Evolutionary conservation across 2,797 vertebrate genomes (phyloP).

Genomic region (Myotis daubentonii): DNA sequence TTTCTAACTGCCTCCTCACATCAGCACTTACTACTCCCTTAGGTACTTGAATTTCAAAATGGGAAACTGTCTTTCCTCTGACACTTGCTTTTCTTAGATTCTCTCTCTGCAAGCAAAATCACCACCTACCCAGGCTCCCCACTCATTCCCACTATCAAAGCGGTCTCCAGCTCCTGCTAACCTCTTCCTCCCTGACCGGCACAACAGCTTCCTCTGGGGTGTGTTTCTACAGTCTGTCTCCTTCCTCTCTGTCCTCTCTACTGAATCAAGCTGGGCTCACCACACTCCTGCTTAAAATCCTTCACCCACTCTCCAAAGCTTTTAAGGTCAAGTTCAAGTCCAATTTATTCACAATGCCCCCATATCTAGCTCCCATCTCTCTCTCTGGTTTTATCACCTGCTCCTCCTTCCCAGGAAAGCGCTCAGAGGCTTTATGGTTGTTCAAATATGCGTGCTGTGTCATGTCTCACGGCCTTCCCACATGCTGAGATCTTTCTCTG

Average conservation of each 20-base stretch:
- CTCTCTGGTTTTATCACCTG: slow-evolving; percentile 1
- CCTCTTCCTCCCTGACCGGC: neutral
- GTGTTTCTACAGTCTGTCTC: neutral
- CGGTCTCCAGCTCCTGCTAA: neutral
- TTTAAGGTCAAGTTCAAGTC: slow-evolving; percentile 16
- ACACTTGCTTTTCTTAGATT: neutral
- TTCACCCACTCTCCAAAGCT: neutral
- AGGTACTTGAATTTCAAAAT: neutral
- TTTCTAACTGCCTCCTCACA: neutral
- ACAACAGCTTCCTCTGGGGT: neutral
- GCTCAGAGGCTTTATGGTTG: neutral
- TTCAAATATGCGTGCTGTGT: neutral
- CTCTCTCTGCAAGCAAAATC: neutral
- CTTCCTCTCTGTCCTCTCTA: neutral
- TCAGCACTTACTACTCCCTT: neutral
- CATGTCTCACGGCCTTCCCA: neutral
- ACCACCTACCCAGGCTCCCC: neutral
- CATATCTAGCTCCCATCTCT: neutral
- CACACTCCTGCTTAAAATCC: neutral
- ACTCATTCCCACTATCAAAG: neutral
- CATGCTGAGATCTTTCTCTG: neutral
- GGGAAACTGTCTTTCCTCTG: neutral
- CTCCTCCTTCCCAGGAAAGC: neutral
- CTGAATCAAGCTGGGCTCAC: neutral
- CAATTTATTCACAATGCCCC: neutral